Evolutionary conservation across 2,888 invertebrate genomes (phyloP), one percentile per base, ranked within the genome.

Genomic region (Phrixothrix hirtus): DNA sequence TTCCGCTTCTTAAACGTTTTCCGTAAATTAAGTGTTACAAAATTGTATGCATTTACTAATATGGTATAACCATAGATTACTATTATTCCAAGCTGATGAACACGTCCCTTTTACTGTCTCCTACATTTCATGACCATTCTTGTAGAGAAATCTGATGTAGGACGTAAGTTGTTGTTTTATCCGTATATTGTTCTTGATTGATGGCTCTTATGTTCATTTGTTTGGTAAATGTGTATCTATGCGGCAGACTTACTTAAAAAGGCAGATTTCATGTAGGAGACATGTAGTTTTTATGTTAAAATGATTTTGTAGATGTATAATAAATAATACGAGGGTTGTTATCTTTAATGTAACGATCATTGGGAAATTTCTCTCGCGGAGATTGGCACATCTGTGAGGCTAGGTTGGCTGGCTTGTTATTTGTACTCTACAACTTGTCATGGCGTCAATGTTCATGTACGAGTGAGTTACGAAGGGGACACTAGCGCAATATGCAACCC

Each of bases 61-160:
- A 21, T 21, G 21, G 21, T 21, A 21, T 21, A 21, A 7, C 3
- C 21, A 21, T 21, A 39, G 46, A 52, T 52, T 46, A 52, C 41
- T 41, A 52, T 46, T 44, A 52, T 52, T 52, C 46, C 46, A 45
- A 36, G 43, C 42, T 34, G 41, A 52, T 43, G 53, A 43, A 53
- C 53, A 43, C 47, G 53, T 42, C 48, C 31, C 29, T 37, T 42
- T 46, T 32, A 29, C 29, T 37, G 26, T 46, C 26, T 36, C 44
- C 51, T 42, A 43, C 43, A 42, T 43, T 39, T 48, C 43, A 39
- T 50, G 55, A 29, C 51, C 55, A 55, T 52, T 51, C 36, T 47
- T 36, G 48, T 39, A 36, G 56, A 53, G 56, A 56, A 56, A 56
- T 47, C 56, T 29, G 9, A 45, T 37, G 56, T 56, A 29, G 53